Conservation (phyloP, 2,797 vertebrate genomes). For the Sciurus carolinensis region DNA sequence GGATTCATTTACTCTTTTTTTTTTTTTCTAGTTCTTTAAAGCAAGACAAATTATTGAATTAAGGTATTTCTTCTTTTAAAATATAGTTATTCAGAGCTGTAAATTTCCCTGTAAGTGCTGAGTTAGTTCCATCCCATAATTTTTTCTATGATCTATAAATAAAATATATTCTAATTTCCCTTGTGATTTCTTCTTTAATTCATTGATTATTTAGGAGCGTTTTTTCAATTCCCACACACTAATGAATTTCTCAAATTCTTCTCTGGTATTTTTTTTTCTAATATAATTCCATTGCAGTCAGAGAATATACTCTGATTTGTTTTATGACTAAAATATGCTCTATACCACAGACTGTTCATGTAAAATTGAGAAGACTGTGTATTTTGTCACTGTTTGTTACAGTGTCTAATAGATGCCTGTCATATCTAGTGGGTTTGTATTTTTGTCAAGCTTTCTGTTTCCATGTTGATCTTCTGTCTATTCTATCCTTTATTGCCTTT, state of each 20-base stretch:
- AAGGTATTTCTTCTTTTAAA: constrained; percentile 36
- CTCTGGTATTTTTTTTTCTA: neutral
- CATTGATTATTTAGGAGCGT: neutral
- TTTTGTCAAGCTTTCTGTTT: constrained; percentile 7
- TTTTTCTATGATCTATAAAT: neutral
- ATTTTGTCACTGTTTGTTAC: constrained; percentile 17
- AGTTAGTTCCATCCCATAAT: neutral
- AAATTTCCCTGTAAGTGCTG: neutral
- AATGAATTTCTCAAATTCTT: neutral
- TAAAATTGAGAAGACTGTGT: neutral
- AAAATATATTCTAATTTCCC: constrained; percentile 33
- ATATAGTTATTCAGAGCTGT: neutral
- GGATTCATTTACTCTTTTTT: neutral
- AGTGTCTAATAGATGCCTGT: neutral
- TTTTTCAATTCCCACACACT: neutral
- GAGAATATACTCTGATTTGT: constrained; percentile 14
- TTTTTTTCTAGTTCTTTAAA: constrained; percentile 32
- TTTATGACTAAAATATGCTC: neutral
- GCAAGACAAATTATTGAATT: constrained; percentile 6
- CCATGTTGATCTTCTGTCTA: neutral
- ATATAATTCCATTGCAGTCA: neutral
- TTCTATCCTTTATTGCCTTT: neutral
- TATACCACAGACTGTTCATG: neutral
- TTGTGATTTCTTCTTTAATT: neutral
- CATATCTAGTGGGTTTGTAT: neutral